Percentiles rank a stretch among this genome's conserved stretches.
Evolutionary conservation across 2,797 vertebrate species (phyloP).

Genomic region (Naso thynnoides): DNA sequence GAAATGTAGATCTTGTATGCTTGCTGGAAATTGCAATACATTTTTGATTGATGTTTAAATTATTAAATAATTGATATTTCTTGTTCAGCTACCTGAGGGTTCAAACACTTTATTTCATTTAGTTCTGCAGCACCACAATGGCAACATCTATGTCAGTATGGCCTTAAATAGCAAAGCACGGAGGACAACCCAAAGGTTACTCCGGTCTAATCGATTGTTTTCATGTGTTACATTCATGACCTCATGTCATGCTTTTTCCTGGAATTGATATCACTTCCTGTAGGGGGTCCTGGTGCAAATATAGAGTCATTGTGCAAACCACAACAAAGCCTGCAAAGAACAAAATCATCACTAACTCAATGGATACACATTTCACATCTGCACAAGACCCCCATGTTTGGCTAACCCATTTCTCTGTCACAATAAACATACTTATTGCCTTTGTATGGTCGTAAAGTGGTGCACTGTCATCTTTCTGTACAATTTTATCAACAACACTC

Average conservation of each 20-base stretch:
- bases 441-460: constrained; percentile 27
- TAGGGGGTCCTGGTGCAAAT: constrained; percentile 47
- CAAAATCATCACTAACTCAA: constrained; percentile 36
- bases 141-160: neutral
- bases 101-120: neutral
- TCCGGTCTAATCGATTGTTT: constrained; percentile 61
- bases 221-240: constrained; percentile 54
- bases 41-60: constrained; percentile 32
- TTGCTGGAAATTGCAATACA: neutral
- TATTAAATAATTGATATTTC: constrained; percentile 17
- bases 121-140: neutral
- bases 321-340: constrained; percentile 40
- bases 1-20: neutral
- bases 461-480: constrained; percentile 12
- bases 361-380: constrained; percentile 32
- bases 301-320: constrained; percentile 50
- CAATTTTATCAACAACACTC: constrained; percentile 24
- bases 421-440: constrained; percentile 26
- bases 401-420: constrained; percentile 36
- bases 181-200: constrained; percentile 47
- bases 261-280: constrained; percentile 74
- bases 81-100: constrained; percentile 30
- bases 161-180: constrained; percentile 19
- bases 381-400: constrained; percentile 35
- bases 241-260: constrained; percentile 72